These are phyloP conservation scores for Gambusia affinis DNA, from an alignment of 2,113 vertebrate species.

Conservation along the genomic window DNA sequence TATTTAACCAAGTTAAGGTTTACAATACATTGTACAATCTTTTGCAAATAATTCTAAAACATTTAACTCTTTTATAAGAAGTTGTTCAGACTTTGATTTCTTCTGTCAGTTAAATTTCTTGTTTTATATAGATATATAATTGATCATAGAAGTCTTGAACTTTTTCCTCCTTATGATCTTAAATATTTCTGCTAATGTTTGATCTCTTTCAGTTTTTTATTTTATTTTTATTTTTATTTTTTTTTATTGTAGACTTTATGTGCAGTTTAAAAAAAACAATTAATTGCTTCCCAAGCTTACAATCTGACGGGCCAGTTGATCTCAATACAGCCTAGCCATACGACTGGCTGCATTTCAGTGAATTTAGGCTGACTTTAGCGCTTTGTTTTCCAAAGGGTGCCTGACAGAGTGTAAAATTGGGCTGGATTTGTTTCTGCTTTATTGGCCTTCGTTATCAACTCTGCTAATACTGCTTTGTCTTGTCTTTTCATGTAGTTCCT, in stretches of 20 bases:
- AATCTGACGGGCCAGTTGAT: background rate
- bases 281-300: background rate
- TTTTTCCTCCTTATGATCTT: no score
- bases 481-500: background rate
- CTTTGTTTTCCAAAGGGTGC: background rate
- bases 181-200: background rate
- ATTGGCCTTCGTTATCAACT: background rate
- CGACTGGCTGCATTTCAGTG: constrained; percentile 2
- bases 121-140: no score
- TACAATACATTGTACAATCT: no score
- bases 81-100: no score
- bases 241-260: background rate
- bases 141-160: no score
- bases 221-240: background rate
- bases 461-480: constrained; percentile 18
- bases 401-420: constrained; percentile 16
- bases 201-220: background rate
- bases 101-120: no score
- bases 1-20: no score
- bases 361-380: constrained; percentile 19
- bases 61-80: no score
- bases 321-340: background rate
- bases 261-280: background rate
- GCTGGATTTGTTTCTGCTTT: constrained; percentile 9
- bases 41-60: no score